phyloP scores from a whole-genome alignment of 2,888 invertebrate genomes.

The Nomada fucata region DNA sequence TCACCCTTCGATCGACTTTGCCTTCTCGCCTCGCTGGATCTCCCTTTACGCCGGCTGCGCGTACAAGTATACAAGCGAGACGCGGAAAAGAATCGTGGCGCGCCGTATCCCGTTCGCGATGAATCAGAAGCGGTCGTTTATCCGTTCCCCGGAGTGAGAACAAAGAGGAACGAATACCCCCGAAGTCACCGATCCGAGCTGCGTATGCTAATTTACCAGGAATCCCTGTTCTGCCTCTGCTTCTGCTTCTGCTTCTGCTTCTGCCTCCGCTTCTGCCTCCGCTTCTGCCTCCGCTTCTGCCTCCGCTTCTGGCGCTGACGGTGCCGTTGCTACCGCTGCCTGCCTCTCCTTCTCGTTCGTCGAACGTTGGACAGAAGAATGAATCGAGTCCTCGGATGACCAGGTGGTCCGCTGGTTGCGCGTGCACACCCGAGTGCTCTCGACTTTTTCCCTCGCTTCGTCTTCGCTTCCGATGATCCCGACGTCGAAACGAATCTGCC shows the following conservation, averaged over 20 bases:
- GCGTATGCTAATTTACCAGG: slow-evolving; percentile 76
- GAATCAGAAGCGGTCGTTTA: slow-evolving; percentile 13
- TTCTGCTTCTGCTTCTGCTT: slow-evolving; percentile 37
- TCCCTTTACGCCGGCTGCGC: no score
- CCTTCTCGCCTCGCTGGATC: neutral
- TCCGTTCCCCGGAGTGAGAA: slow-evolving; percentile 64
- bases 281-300: neutral
- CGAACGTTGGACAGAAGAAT: slow-evolving; percentile 75
- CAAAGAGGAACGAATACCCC: slow-evolving; percentile 56
- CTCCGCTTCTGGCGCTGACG: neutral
- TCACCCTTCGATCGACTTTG: slow-evolving; percentile 4
- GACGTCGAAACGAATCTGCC: slow-evolving; percentile 29
- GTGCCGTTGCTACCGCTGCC: slow-evolving; percentile 9
- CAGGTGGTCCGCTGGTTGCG: slow-evolving; percentile 76
- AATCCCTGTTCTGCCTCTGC: slow-evolving; percentile 65
- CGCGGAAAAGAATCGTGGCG: neutral
- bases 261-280: slow-evolving; percentile 13
- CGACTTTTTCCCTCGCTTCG: slow-evolving; percentile 53
- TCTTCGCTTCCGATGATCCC: slow-evolving; percentile 42
- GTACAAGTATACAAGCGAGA: no score
- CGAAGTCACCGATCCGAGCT: slow-evolving; percentile 55
- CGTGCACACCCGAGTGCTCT: slow-evolving; percentile 62
- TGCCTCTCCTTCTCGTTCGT: slow-evolving; percentile 39
- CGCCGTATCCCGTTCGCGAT: slow-evolving; percentile 10
- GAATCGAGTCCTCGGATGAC: slow-evolving; percentile 73